Percentiles rank a stretch among this genome's conserved stretches.
phyloP scores from a whole-genome alignment of 2,797 vertebrate species.

The Pogoniulus pusillus region DNA sequence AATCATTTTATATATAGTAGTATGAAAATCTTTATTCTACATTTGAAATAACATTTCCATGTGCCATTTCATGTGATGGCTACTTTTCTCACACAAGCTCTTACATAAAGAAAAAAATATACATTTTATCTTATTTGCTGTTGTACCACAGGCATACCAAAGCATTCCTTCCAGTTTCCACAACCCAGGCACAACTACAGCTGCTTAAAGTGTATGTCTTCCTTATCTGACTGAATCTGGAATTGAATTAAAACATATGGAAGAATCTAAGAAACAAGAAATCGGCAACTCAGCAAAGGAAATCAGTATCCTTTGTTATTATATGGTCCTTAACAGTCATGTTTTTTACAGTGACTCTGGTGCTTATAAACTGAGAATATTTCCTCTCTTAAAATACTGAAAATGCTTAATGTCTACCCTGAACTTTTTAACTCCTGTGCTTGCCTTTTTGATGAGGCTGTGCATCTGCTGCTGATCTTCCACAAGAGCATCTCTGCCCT shows the following conservation, averaged over 20 bases:
- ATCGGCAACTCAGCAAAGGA: background rate
- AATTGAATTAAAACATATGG: background rate
- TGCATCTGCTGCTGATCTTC: background rate
- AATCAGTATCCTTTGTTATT: background rate
- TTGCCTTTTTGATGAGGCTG: background rate
- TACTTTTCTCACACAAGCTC: background rate
- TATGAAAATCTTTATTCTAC: background rate
- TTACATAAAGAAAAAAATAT: background rate
- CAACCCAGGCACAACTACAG: background rate
- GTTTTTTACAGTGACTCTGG: background rate
- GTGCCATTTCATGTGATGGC: background rate
- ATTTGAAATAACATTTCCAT: background rate
- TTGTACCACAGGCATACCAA: background rate
- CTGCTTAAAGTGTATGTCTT: background rate
- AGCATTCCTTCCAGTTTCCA: background rate
- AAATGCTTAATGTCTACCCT: slow-evolving; percentile 26
- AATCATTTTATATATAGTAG: background rate
- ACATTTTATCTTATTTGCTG: background rate
- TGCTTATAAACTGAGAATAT: background rate
- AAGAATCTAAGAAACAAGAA: background rate
- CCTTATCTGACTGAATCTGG: background rate
- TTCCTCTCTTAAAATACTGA: background rate
- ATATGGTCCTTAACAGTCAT: background rate
- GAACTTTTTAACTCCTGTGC: slow-evolving; percentile 64
- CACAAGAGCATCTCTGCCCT: background rate